phyloP scores from a whole-genome alignment of 1,140 invertebrate species.

The Pseudachorutes palmiensis region DNA sequence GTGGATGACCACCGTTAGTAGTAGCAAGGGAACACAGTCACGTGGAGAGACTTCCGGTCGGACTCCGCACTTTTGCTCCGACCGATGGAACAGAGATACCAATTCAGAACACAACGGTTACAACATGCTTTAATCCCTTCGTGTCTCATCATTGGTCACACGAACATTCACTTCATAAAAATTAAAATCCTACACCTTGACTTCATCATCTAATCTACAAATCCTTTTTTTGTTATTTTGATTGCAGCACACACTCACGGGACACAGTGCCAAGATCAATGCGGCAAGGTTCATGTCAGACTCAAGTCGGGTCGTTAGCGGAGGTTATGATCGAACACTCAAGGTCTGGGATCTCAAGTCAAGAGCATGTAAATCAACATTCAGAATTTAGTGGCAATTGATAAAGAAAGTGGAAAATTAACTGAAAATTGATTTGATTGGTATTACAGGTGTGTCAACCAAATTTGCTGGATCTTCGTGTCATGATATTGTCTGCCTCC shows the following conservation, averaged over 20 bases:
- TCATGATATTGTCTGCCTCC: constrained; percentile 87
- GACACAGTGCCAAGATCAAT: constrained; percentile 91
- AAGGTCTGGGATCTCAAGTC: constrained; percentile 95
- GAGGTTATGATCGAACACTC: constrained; percentile 88
- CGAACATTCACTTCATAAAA: no score
- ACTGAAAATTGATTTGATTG: constrained; percentile 5
- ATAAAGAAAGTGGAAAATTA: background rate
- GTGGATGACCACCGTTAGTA: no score
- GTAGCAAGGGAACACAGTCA: no score
- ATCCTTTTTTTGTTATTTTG: constrained; percentile 37
- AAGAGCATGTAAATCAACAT: constrained; percentile 71
- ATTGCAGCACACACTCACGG: constrained; percentile 88
- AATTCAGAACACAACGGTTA: no score
- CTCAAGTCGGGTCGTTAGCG: constrained; percentile 59
- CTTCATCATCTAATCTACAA: background rate
- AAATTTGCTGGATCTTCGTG: constrained; percentile 95
- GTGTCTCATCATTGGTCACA: background rate
- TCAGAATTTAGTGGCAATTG: background rate
- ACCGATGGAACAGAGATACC: no score
- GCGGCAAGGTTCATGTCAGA: constrained; percentile 87
- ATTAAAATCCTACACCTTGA: no score
- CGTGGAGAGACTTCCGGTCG: no score
- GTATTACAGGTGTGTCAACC: constrained; percentile 70
- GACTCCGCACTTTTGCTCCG: no score
- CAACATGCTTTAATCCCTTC: no score